These are phyloP conservation scores for Drosophila ochracea DNA, from an alignment of 2,888 invertebrate species.

Conservation along the genomic window DNA sequence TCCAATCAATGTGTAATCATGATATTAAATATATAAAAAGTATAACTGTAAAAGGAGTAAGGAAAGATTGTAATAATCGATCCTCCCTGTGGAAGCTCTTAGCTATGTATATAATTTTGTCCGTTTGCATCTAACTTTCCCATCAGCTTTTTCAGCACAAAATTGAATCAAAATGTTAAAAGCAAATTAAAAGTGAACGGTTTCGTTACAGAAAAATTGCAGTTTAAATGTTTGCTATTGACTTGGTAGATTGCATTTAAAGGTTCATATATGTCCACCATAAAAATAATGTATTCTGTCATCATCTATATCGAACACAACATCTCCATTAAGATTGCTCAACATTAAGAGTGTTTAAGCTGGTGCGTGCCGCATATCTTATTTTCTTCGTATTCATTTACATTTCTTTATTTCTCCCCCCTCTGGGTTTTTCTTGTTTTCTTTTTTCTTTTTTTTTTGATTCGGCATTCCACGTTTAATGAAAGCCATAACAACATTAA, in stretches of 20 bases:
- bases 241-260: neutral
- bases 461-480: slow-evolving; percentile 48
- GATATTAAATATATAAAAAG: neutral
- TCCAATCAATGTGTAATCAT: neutral
- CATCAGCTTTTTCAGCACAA: neutral
- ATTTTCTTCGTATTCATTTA: slow-evolving; percentile 27
- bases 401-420: slow-evolving; percentile 1
- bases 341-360: neutral
- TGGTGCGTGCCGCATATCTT: slow-evolving; percentile 1
- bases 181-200: neutral
- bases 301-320: neutral
- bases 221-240: neutral
- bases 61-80: neutral
- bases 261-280: neutral
- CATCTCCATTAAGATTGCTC: slow-evolving; percentile 11
- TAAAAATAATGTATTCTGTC: neutral
- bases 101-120: neutral
- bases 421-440: neutral
- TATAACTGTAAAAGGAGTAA: neutral
- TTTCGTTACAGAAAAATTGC: neutral
- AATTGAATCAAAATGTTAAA: neutral
- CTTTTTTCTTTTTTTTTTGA: slow-evolving; percentile 6
- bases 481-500: slow-evolving; percentile 66
- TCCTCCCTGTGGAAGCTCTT: rapidly evolving
- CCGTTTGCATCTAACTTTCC: neutral